Evolutionary conservation across 2,888 invertebrate species (phyloP).

Genomic region (Hypena proboscidalis): DNA sequence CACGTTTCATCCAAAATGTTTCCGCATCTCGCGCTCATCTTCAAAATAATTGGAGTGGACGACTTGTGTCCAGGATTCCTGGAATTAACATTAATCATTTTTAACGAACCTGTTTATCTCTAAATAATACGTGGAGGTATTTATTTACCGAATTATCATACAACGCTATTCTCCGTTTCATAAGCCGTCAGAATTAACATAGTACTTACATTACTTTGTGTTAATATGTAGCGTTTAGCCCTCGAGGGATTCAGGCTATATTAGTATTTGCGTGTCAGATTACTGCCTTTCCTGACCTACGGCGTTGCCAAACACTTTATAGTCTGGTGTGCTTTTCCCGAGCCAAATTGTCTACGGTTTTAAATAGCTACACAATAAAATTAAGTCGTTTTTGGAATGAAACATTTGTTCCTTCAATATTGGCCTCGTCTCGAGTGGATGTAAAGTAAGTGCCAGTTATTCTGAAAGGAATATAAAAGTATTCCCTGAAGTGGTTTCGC

Average conservation of each 20-base stretch:
- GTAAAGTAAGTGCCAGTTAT: conserved; percentile 45
- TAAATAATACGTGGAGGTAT: conserved; percentile 16
- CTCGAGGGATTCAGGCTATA: conserved; percentile 15
- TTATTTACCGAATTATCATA: conserved; percentile 29
- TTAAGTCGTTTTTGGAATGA: conserved; percentile 31
- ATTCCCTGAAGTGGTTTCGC: conserved; percentile 74
- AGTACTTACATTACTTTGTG: conserved; percentile 21
- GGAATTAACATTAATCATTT: conserved; percentile 52
- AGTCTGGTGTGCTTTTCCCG: conserved; percentile 18
- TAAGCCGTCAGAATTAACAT: conserved; percentile 21
- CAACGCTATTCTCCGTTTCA: conserved; percentile 22
- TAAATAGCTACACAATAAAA: conserved; percentile 27
- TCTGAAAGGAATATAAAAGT: conserved; percentile 64
- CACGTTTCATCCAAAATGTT: conserved; percentile 52
- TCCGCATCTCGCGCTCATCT: conserved; percentile 50
- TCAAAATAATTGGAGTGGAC: conserved; percentile 69
- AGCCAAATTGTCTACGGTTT: conserved; percentile 11
- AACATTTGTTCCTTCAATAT: conserved; percentile 33
- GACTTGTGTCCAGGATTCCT: conserved; percentile 55
- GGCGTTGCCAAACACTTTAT: conserved; percentile 24
- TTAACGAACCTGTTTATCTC: conserved; percentile 47
- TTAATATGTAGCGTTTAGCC: conserved; percentile 15
- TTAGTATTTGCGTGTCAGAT: conserved; percentile 36
- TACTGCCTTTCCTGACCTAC: conserved; percentile 23
- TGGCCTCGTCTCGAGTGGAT: conserved; percentile 45